Percentiles rank a stretch among this genome's conserved stretches.
phyloP scores from a whole-genome alignment of 2,888 invertebrate genomes.

The Cerceris ruficornis region DNA sequence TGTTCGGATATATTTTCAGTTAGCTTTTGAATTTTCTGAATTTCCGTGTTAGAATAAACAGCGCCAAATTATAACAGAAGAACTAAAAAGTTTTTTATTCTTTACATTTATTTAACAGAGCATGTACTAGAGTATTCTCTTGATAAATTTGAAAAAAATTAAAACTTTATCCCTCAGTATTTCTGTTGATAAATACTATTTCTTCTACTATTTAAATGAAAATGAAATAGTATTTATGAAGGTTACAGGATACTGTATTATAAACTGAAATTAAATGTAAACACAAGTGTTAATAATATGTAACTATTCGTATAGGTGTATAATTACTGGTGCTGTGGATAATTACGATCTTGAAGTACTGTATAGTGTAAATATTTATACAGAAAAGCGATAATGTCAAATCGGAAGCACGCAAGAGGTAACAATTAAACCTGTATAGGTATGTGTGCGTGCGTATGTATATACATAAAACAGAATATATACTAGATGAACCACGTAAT shows the following conservation, averaged over 20 bases:
- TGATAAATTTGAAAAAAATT: too few relatives aligned
- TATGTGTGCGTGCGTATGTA: conserved; percentile 8
- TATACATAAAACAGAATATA: not conserved
- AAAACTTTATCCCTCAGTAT: too few relatives aligned
- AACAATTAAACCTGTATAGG: conserved; percentile 11
- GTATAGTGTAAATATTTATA: conserved; percentile 48
- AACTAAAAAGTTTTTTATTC: too few relatives aligned
- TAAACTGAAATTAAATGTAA: conserved; percentile 12
- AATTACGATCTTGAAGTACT: conserved; percentile 21
- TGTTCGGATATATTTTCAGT: conserved; percentile 10
- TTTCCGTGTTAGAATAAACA: too few relatives aligned
- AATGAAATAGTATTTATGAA: not conserved
- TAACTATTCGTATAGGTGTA: conserved; percentile 20
- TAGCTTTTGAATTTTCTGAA: not conserved
- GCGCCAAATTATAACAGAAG: too few relatives aligned
- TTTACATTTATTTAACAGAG: too few relatives aligned
- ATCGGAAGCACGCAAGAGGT: conserved; percentile 9
- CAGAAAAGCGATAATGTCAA: conserved; percentile 21
- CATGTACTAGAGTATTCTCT: too few relatives aligned
- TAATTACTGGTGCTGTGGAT: conserved; percentile 29
- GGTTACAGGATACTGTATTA: not conserved
- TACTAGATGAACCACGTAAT: too few relatives aligned
- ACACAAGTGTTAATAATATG: conserved; percentile 20
- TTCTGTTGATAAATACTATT: too few relatives aligned
- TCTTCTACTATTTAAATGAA: too few relatives aligned